Evolutionary conservation across 2,888 invertebrate genomes (phyloP), one percentile per base, ranked within the genome.

Genomic region (Microctonus hyperodae): DNA sequence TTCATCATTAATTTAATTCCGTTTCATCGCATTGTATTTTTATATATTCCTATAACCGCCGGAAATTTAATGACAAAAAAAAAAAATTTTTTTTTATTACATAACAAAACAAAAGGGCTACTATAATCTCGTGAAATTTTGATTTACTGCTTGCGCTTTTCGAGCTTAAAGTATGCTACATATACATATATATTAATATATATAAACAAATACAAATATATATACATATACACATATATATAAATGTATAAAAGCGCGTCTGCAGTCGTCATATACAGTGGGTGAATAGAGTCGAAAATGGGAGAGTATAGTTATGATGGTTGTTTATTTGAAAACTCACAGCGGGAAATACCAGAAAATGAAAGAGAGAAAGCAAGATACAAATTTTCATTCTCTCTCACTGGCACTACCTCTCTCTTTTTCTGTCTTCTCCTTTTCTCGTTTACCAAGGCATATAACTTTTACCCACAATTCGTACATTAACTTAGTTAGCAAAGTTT

Each of bases 401-500:
- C 16, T 44, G 5, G 35, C 10, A 6, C 11, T 40, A 50, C 67
- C 9, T 31, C 31, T 31, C 4, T 31, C 31, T 31, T 31, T 31
- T 3, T 31, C 5, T 31, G 31, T 31, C 11, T 4, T n/a, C 37
- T 7, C 7, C 16, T 20, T 44, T 44, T 44, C 11, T 22, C 33
- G 53, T 31, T 33, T 53, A 48, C 68, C 50, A 37, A 55, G 56
- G 40, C 55, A 28, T 33, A 70, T 56, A 72, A 70, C 72, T 72
- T 70, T 67, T 56, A 63, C 55, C 65, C 68, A 70, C 71, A 69
- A 69, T 70, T 70, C 67, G 68, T 70, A 67, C 64, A 65, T 64
- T 50, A 25, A 55, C 65, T 68, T 66, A 70, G 70, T 72, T 69
- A 70, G 66, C 65, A 56, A 70, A 69, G 67, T 72, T 70, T 55